Percentiles rank a stretch among this genome's conserved stretches.
phyloP scores from a whole-genome alignment of 2,797 vertebrate genomes.

The Typhlichthys eigenmanni region DNA sequence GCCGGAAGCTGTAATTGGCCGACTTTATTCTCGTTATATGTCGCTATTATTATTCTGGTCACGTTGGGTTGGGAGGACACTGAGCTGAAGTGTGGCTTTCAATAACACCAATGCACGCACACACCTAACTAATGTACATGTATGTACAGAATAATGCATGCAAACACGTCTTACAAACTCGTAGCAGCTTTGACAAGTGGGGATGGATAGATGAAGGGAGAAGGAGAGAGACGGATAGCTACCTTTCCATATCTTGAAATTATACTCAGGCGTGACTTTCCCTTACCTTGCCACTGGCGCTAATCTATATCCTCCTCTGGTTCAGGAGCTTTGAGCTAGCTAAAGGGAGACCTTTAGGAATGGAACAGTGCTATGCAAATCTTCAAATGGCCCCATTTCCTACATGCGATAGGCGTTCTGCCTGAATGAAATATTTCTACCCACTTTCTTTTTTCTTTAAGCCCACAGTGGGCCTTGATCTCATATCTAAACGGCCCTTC shows the following conservation, averaged over 20 bases:
- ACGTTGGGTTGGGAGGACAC: background rate
- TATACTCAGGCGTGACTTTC: conserved; percentile 38
- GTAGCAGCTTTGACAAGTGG: background rate
- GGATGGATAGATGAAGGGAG: conserved; percentile 20
- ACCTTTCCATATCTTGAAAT: conserved; percentile 28
- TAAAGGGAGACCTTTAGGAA: conserved; percentile 47
- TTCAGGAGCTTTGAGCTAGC: conserved; percentile 47
- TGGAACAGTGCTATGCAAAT: conserved; percentile 50
- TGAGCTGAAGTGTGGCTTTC: conserved; percentile 1
- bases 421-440: background rate
- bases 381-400: conserved; percentile 59
- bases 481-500: conserved; percentile 55
- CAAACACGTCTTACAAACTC: background rate
- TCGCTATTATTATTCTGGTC: conserved; percentile 18
- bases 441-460: conserved; percentile 25
- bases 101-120: background rate
- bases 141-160: conserved; percentile 4
- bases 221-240: conserved; percentile 3
- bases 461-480: conserved; percentile 40
- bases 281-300: conserved; percentile 15
- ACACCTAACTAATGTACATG: background rate
- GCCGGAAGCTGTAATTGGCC: conserved; percentile 9
- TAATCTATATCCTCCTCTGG: conserved; percentile 31
- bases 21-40: conserved; percentile 4
- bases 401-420: conserved; percentile 42